Evolutionary conservation across 2,888 invertebrate species (phyloP), one percentile per base, ranked within the genome.

Genomic region (Heteropelma amictum): DNA sequence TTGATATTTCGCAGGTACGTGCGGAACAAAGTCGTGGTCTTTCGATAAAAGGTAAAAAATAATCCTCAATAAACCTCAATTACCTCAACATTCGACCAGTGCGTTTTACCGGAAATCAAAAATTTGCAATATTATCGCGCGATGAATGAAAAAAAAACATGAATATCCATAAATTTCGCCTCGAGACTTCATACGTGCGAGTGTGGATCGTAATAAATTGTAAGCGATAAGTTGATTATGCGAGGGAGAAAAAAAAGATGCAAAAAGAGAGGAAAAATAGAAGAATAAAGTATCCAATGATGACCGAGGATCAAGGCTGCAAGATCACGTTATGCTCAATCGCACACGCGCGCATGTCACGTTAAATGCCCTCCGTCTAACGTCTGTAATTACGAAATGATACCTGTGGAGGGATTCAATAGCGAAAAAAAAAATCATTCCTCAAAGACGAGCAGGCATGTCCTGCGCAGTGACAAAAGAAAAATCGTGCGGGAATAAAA

Each of bases 251-350:
- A 65, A 42, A 12, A 49, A n/a, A 28, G 3, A n/a, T n/a, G n/a
- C n/a, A n/a, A 54, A 33, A 45, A 42, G 49, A 68, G 38, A 28
- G n/a, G 26, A 7, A n/a, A 35, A 17, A 53, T 12, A 64, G 33
- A 26, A 49, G 10, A 49, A n/a, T 5, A 38, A 60, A 42, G 47
- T 40, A 4, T 56, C 8, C 38, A 21, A 26, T n/a, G 49, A 0
- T 26, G 38, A 21, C 8, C 60, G 23, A 51, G 61, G 69, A 61
- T 69, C 69, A 69, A 69, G 69, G 69, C 35, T 53, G 30, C 2
- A 28, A 45, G 26, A 28, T 14, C 40, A 53, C 40, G 69, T 8
- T 7, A 30, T 28, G n/a, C 45, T 17, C 8, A 19, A 45, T 23
- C 8, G 19, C 8, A 42, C 30, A 33, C 17, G 42, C 17, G 8